Evolutionary conservation across 2,797 vertebrate species (phyloP).

Genomic region (Anguilla obscura): DNA sequence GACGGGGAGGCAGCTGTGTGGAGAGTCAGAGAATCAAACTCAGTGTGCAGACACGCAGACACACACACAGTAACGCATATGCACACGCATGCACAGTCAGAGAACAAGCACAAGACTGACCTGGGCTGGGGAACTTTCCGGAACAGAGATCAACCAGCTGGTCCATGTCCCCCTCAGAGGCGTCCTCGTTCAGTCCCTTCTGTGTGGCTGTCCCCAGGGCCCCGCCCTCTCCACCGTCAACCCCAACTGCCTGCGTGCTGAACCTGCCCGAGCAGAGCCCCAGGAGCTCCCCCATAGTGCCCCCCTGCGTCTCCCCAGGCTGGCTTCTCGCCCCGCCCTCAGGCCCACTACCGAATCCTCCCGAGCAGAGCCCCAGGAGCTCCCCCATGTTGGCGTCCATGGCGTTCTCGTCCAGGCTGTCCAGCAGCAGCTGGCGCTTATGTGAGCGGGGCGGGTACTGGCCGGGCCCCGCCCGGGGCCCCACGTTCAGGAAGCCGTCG

Average conservation of each 20-base stretch:
- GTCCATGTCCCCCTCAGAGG: slow-evolving; percentile 80
- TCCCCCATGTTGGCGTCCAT: slow-evolving; percentile 99
- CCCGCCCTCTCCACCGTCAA: slow-evolving; percentile 36
- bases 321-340: neutral
- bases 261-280: slow-evolving; percentile 89
- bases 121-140: slow-evolving; percentile 79
- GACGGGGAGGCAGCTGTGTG: slow-evolving; percentile 37
- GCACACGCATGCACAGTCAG: neutral
- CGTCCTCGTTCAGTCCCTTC: slow-evolving; percentile 59
- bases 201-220: slow-evolving; percentile 62
- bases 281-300: slow-evolving; percentile 80
- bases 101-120: slow-evolving; percentile 46
- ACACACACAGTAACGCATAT: neutral
- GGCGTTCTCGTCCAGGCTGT: slow-evolving; percentile 94
- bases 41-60: neutral
- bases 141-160: slow-evolving; percentile 82
- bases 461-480: slow-evolving; percentile 55
- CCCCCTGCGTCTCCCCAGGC: slow-evolving; percentile 47
- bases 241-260: slow-evolving; percentile 57
- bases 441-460: slow-evolving; percentile 74
- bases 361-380: slow-evolving; percentile 87
- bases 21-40: neutral
- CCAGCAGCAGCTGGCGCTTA: slow-evolving; percentile 82
- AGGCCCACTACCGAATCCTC: slow-evolving; percentile 60
- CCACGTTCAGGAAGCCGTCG: slow-evolving; percentile 84